These are phyloP conservation scores for Laterallus jamaicensis DNA, from an alignment of 2,113 vertebrate species.

Conservation along the genomic window DNA sequence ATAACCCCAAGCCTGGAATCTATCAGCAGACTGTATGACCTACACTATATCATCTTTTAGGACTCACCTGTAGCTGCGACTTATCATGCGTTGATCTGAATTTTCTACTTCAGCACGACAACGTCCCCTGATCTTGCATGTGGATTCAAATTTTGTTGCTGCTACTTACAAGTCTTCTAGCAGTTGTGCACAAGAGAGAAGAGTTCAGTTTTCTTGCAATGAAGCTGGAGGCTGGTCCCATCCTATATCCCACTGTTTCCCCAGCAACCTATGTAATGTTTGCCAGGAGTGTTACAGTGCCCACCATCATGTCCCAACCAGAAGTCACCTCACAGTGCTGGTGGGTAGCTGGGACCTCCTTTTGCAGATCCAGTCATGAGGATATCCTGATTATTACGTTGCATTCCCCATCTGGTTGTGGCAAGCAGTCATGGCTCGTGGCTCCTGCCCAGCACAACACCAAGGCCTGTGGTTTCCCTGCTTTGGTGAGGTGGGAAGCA, in stretches of 20 bases:
- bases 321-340: background rate
- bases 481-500: background rate
- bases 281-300: background rate
- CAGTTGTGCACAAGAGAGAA: background rate
- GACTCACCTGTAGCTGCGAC: background rate
- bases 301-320: background rate
- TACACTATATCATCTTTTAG: background rate
- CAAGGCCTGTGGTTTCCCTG: background rate
- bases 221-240: background rate
- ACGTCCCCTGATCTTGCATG: background rate
- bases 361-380: background rate
- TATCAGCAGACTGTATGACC: background rate
- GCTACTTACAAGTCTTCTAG: background rate
- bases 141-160: background rate
- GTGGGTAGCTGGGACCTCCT: background rate
- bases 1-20: background rate
- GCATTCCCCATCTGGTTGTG: background rate
- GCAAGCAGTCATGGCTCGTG: background rate
- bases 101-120: background rate
- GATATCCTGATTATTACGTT: background rate
- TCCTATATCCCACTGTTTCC: background rate
- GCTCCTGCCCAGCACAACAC: fast-evolving
- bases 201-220: background rate
- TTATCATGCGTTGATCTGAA: background rate
- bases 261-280: background rate